phyloP scores from a whole-genome alignment of 2,113 vertebrate species.

The Sceloporus undulatus region DNA sequence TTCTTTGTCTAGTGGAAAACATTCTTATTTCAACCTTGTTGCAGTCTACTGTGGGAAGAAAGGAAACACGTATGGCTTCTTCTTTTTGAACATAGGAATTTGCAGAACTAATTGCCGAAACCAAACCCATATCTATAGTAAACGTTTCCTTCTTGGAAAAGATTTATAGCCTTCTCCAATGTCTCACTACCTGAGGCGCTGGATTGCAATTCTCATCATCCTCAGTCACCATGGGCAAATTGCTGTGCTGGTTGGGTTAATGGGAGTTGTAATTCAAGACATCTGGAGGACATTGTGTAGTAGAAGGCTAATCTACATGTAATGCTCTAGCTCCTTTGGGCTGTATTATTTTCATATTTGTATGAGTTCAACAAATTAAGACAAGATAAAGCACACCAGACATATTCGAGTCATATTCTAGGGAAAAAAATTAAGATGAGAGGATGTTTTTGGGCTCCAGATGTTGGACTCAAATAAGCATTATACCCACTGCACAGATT shows the following conservation, averaged over 20 bases:
- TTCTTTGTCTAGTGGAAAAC: not conserved
- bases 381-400: not conserved
- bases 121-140: not conserved
- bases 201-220: not conserved
- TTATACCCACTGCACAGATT: no score
- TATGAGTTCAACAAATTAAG: not conserved
- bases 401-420: not conserved
- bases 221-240: not conserved
- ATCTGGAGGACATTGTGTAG: not conserved
- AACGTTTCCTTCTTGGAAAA: not conserved
- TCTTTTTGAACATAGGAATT: not conserved
- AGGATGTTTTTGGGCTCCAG: not conserved
- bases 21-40: conserved; percentile 1
- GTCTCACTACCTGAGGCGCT: not conserved
- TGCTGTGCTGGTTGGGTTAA: not conserved
- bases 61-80: not conserved
- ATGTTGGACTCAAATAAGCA: no score
- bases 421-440: not conserved
- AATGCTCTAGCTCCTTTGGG: not conserved
- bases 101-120: conserved; percentile 14
- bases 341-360: not conserved
- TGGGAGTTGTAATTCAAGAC: not conserved
- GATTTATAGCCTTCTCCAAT: not conserved
- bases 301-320: not conserved
- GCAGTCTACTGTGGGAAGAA: not conserved